Evolutionary conservation across 2,888 invertebrate genomes (phyloP).

Genomic region (Lamellibrachia columna): DNA sequence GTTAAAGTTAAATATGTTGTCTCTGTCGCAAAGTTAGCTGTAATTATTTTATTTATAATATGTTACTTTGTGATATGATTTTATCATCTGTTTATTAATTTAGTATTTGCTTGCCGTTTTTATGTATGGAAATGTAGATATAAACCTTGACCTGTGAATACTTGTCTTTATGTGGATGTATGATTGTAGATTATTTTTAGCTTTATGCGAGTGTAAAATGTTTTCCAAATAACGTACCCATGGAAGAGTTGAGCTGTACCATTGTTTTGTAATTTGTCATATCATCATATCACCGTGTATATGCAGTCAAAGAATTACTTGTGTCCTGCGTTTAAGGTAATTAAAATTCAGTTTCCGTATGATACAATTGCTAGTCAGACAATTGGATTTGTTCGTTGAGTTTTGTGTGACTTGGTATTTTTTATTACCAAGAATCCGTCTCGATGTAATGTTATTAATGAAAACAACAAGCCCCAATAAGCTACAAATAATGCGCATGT

Average conservation of each 20-base stretch:
- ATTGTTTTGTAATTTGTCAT: slow-evolving; percentile 1
- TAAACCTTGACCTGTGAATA: background rate
- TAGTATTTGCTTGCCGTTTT: background rate
- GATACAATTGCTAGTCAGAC: background rate
- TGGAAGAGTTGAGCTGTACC: background rate
- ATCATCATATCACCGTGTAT: slow-evolving; percentile 11
- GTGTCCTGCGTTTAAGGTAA: slow-evolving; percentile 5
- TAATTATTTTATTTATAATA: background rate
- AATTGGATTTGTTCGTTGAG: background rate
- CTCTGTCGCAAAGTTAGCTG: background rate
- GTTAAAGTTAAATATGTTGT: background rate
- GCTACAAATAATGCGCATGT: background rate
- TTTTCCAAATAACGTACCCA: background rate
- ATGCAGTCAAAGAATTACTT: slow-evolving; percentile 16
- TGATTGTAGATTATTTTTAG: background rate
- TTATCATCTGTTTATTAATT: background rate
- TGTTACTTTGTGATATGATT: background rate
- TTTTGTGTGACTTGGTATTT: background rate
- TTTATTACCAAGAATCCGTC: background rate
- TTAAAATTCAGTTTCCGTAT: background rate
- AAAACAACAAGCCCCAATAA: background rate
- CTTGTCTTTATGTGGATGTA: background rate
- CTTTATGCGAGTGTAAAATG: background rate
- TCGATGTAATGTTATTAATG: background rate
- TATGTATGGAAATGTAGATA: background rate